Evolutionary conservation across 2,113 vertebrate genomes (phyloP).

Genomic region (Tetrao urogallus): DNA sequence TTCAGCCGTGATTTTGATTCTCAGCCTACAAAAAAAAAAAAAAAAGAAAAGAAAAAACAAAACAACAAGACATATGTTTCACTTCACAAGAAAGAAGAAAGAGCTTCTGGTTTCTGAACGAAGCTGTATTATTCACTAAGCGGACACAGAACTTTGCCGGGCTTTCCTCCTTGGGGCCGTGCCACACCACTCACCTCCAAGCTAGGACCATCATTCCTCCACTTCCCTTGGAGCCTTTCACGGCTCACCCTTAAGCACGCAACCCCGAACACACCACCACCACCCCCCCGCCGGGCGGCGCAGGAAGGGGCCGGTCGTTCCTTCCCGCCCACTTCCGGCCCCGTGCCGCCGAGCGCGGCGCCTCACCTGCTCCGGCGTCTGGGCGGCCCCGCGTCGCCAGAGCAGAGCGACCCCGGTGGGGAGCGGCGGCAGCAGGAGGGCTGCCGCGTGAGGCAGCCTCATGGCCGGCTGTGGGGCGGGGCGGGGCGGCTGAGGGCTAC

Average conservation of each 20-base stretch:
- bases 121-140: neutral
- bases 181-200: neutral
- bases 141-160: rapidly evolving
- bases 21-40: neutral
- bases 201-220: rapidly evolving
- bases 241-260: rapidly evolving
- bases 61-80: no score
- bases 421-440: neutral
- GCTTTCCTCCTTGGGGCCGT: rapidly evolving
- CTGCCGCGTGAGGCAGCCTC: neutral
- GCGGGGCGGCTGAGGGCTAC: neutral
- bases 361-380: neutral
- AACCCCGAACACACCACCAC: neutral
- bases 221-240: rapidly evolving
- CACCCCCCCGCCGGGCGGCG: neutral
- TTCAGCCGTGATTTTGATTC: rapidly evolving
- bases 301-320: neutral
- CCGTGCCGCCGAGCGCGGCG: no score
- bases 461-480: neutral
- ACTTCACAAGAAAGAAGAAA: rapidly evolving
- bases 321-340: no score
- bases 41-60: no score
- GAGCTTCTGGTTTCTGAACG: neutral
- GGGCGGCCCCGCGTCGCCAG: neutral
- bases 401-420: no score